Evolutionary conservation across 2,113 vertebrate species (phyloP), one percentile per base, ranked within the genome.

Genomic region (Enhydra lutris): DNA sequence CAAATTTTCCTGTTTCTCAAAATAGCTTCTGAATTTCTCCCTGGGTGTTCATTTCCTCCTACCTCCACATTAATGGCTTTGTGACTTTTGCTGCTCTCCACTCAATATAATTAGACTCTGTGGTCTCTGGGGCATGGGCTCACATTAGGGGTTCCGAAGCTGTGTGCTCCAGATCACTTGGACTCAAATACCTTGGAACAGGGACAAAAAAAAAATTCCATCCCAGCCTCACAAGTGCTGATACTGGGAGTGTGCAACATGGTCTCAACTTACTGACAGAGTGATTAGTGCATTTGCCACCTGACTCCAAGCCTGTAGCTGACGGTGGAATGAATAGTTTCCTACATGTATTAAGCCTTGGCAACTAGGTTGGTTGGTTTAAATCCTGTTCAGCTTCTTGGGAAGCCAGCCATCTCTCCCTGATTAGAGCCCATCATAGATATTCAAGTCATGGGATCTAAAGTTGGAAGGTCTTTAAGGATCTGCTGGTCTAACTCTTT

Each of bases 251-350:
- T 23, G 29, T 12, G 12, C 26, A 59, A 2, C 47, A 2, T 7
- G 45, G 61, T 80, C 78, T 97, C 71, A 47, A 6, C 55, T 96
- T 88, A 96, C 95, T 69, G 69, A 88, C 95, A 83, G 52, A 91
- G 79, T 69, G 81, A 91, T 91, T 73, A 85, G 71, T 63, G 59
- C 65, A 20, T 87, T 39, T 79, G 96, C 71, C 87, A 79, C 65
- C 73, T 71, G 89, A 96, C 78, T 50, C 78, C 59, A 47, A 50
- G 92, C 78, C 67, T 74, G 79, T 20, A 80, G 76, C 61, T 21
- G 73, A 57, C 42, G 61, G 78, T 36, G 59, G 82, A 61, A 92
- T 96, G 95, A 94, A 96, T 83, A 93, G 89, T 98, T 97, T 97
- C 97, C 96, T 96, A 69, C 89, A 79, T 63, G 94, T 79, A 89